Conservation (phyloP, 2,113 vertebrate genomes). For the Xerus inauris region DNA sequence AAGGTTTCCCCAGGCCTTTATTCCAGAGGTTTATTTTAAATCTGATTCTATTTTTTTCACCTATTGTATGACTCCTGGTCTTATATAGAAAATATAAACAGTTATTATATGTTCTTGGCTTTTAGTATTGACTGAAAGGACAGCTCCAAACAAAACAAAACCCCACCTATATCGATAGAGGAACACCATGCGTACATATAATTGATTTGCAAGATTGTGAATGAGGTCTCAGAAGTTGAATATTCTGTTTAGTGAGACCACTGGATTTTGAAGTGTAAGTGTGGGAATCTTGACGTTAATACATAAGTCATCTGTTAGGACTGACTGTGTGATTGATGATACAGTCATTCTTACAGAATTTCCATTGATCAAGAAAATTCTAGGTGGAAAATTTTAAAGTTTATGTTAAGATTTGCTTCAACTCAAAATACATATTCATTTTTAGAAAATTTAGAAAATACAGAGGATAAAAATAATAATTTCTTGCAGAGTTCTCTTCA, state of each 20-base stretch:
- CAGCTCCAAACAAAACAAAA: background rate
- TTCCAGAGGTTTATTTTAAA: background rate
- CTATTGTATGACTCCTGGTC: background rate
- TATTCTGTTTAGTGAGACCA: background rate
- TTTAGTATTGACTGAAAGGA: slow-evolving; percentile 10
- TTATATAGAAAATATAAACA: background rate
- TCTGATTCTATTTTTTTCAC: background rate
- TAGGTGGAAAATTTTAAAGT: background rate
- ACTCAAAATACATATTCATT: background rate
- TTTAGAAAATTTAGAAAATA: slow-evolving; percentile 43
- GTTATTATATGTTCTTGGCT: background rate
- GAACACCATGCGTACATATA: background rate
- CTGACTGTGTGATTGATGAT: background rate
- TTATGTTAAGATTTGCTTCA: background rate
- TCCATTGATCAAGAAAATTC: background rate
- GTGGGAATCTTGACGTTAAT: background rate
- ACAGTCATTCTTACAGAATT: background rate
- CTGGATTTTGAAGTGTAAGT: background rate
- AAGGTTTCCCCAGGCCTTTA: background rate
- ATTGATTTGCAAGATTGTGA: background rate
- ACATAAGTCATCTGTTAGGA: background rate
- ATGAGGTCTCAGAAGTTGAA: background rate
- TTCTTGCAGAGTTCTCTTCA: background rate
- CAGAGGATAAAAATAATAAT: background rate
- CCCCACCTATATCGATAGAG: no score